These are phyloP conservation scores for Euura lappo DNA, from an alignment of 1,140 invertebrate species.

Conservation along the genomic window DNA sequence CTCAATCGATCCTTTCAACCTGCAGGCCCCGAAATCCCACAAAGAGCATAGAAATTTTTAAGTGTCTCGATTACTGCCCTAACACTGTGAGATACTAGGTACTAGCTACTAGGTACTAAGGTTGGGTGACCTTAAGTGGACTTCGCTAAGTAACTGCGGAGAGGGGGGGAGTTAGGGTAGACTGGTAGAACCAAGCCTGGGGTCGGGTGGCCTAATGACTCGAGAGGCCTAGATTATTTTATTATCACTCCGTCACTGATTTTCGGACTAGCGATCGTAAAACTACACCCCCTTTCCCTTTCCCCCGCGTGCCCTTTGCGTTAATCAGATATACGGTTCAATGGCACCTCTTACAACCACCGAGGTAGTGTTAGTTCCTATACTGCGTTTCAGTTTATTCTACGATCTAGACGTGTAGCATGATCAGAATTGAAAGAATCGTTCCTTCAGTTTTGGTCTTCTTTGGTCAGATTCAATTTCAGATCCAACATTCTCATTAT, in stretches of 20 bases:
- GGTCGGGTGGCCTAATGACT: constrained; percentile 51
- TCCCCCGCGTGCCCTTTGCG: background rate
- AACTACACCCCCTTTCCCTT: constrained; percentile 26
- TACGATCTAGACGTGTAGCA: too few species aligned
- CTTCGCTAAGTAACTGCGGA: constrained; percentile 49
- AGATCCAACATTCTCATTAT: too few species aligned
- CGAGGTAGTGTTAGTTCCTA: too few species aligned
- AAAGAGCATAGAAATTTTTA: too few species aligned
- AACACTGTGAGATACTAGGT: too few species aligned
- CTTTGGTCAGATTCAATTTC: too few species aligned
- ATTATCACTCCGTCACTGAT: constrained; percentile 58
- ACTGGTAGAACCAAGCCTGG: background rate
- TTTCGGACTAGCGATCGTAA: constrained; percentile 47
- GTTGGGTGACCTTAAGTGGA: constrained; percentile 43
- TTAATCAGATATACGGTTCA: constrained; percentile 4
- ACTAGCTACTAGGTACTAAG: background rate
- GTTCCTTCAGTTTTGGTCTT: too few species aligned
- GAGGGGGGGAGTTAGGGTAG: constrained; percentile 15
- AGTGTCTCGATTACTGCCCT: too few species aligned
- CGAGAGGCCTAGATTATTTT: constrained; percentile 59
- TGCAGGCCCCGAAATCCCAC: too few species aligned
- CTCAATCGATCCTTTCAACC: too few species aligned
- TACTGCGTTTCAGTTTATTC: too few species aligned
- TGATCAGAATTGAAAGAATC: too few species aligned
- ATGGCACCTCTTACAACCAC: background rate